Evolutionary conservation across 2,113 vertebrate species (phyloP), one percentile per base, ranked within the genome.

Genomic region (Euleptes europaea): DNA sequence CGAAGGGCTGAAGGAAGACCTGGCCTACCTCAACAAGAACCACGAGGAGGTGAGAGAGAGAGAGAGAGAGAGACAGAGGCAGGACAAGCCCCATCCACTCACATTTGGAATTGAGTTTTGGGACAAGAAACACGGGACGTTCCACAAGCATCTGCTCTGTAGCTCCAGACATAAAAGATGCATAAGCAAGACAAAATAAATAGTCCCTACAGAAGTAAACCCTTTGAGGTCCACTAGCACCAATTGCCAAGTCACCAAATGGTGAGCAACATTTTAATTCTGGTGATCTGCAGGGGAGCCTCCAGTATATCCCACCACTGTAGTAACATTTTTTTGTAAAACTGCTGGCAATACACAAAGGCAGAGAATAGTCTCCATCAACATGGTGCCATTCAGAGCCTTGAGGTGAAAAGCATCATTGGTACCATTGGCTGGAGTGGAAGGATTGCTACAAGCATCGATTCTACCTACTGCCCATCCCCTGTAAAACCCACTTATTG

Each of bases 21-120:
- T 99, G 90, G 97, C 97, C 83, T 98, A 97, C 74, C 90, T 99
- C n/a, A 98, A 97, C 96, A 99, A 99, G 96, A 99, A 99, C 93
- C 99, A 99, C 0, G 98, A 98, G 76, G 98, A 98, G 89, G 99
- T 99, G 87, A 96, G 97, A 86, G 13, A 8, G 38, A 85, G 44
- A 9, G 10, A 67, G 57, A 66, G 26, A 44, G 31, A 65, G 38
- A 5, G 38, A 26, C 10, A 28, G 14, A 28, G 40, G 19, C 51
- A 71, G 33, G 70, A 72, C 70, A 85, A 80, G 51, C 38, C 0
- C 14, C 0, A 80, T n/a, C 21, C 71, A 44, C 44, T 44, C 44
- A 51, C 28, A 14, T 75, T 12, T 35, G 76, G 51, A 82, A 74
- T 63, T 28, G 2, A 1, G n/a, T 80, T 26, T 82, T 0, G 1